A percentile compares a stretch with the other conserved stretches of the same genome.
These are phyloP conservation scores for Limnephilus lunatus DNA, from an alignment of 2,888 invertebrate species.

Conservation along the genomic window DNA sequence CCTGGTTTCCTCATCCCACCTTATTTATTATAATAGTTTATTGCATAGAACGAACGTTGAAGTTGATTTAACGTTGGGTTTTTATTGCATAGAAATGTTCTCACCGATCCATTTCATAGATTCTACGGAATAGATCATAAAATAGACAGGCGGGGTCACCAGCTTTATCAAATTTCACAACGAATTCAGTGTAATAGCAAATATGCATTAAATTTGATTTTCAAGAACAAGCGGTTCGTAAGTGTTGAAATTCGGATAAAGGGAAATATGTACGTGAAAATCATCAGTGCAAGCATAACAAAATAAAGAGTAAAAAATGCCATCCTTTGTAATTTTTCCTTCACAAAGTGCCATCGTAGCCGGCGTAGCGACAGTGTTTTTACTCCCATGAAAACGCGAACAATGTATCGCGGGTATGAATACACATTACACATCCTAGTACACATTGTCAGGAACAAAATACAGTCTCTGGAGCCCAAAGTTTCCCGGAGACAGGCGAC, in stretches of 20 bases:
- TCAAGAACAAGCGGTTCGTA: background rate
- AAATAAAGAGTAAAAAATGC: background rate
- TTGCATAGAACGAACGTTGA: too few species aligned
- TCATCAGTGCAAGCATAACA: background rate
- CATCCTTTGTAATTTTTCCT: background rate
- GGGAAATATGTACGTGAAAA: background rate
- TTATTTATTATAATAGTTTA: too few species aligned
- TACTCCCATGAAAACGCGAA: too few species aligned
- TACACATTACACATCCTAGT: background rate
- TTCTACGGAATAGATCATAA: too few species aligned
- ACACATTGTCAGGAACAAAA: background rate
- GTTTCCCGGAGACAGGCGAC: background rate
- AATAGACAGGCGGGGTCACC: background rate
- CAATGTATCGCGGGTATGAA: background rate
- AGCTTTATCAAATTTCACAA: background rate
- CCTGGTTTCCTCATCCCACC: too few species aligned
- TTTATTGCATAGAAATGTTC: too few species aligned
- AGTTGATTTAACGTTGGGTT: too few species aligned
- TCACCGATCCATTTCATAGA: too few species aligned
- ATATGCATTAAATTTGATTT: background rate
- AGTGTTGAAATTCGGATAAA: background rate
- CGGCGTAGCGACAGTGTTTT: background rate
- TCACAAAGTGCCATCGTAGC: background rate
- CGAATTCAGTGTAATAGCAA: background rate
- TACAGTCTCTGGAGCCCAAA: background rate